Evolutionary conservation across 2,888 invertebrate genomes (phyloP), one percentile per base, ranked within the genome.

Genomic region (Thysanoteuthis rhombus): DNA sequence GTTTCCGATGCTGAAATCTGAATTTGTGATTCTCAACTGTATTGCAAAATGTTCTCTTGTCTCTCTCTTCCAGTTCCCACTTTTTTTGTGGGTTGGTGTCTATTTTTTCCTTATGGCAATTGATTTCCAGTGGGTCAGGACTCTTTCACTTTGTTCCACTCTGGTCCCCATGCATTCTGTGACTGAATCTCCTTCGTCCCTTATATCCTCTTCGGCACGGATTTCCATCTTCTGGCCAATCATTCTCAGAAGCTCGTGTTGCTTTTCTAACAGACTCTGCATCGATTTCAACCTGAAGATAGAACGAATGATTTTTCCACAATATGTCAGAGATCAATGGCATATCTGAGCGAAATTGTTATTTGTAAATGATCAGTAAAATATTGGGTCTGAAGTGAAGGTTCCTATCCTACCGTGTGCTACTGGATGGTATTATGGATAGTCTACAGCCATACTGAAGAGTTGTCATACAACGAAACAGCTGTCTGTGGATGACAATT

Each of bases 191-290:
- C 96, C 98, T 97, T 99, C 99, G 95, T 99, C 99, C 0, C 98
- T 98, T 95, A 98, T 98, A 95, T 99, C 99, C 0, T 98, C 98
- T 97, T 99, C 99, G 0, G 98, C 98, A 97, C 98, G 98, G 89
- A 99, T 98, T 97, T 99, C 99, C 99, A 99, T 98, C 98, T 99
- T 99, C 98, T 98, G 97, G 25, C 97, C 96, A 58, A 97, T 96
- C 94, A 98, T 97, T 40, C 98, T 97, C 89, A 99, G 97, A 75
- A 99, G 97, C 75, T 98, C 98, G 95, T 98, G 98, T 96, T 98
- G 98, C 93, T 98, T 98, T 93, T 98, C 98, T 95, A 98, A 95
- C 42, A 98, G 97, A 89, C 97, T 97, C 0, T 98, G 97, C 58
- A 98, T 98, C 58, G 98, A 98, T 91, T 98, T 98, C 47, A 98